Evolutionary conservation across 2,888 invertebrate species (phyloP).

Genomic region (Dryadula phaetusa): DNA sequence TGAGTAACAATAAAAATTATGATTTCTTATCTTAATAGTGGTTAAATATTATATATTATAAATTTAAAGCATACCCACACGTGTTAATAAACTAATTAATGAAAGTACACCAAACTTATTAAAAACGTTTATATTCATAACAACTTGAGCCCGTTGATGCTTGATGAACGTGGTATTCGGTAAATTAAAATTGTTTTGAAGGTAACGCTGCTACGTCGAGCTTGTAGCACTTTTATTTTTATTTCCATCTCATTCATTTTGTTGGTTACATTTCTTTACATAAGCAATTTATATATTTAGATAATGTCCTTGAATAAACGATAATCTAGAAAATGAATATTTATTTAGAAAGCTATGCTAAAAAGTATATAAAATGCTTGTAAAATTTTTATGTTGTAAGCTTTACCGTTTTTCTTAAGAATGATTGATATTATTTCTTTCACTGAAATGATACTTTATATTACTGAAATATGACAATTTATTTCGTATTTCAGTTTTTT

Average conservation of each 20-base stretch:
- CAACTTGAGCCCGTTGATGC: conserved; percentile 41
- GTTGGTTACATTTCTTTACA: conserved; percentile 32
- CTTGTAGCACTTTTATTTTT: conserved; percentile 42
- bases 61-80: too few species aligned
- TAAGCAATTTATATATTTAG: conserved; percentile 7
- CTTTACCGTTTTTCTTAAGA: too few species aligned
- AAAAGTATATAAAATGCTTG: neutral
- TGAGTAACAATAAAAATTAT: too few species aligned
- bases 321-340: neutral
- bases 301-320: neutral
- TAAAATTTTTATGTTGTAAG: too few species aligned
- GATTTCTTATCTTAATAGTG: too few species aligned
- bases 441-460: too few species aligned
- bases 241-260: conserved; percentile 41
- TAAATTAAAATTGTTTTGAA: conserved; percentile 51
- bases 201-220: conserved; percentile 42
- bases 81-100: neutral
- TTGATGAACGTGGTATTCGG: conserved; percentile 46
- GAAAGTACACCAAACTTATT: conserved; percentile 15
- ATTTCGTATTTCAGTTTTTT: too few species aligned
- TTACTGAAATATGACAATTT: too few species aligned
- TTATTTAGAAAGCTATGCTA: neutral
- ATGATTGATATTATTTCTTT: too few species aligned
- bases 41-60: too few species aligned
- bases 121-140: conserved; percentile 42